Percentiles rank a stretch among this genome's conserved stretches.
Evolutionary conservation across 2,113 vertebrate species (phyloP).

Genomic region (Mobula birostris): DNA sequence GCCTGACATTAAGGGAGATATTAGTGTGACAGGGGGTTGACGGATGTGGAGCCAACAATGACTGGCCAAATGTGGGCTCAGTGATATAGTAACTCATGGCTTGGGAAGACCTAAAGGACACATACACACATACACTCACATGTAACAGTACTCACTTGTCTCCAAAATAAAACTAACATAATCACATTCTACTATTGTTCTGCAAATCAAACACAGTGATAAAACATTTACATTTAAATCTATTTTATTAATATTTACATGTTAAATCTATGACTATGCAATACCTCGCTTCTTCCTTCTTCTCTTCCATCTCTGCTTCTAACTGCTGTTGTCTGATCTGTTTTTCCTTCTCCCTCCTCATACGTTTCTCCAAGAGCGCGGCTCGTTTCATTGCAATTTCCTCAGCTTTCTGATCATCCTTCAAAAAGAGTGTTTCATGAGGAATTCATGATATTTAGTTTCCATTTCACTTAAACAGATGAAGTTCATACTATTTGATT

Average conservation of each 20-base stretch:
- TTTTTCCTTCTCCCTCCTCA: slow-evolving; percentile 82
- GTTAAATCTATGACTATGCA: not conserved
- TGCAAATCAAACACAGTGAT: not conserved
- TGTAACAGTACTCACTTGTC: too few relatives aligned
- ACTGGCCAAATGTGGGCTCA: too few relatives aligned
- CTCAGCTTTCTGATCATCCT: slow-evolving; percentile 89
- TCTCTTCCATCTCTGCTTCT: slow-evolving; percentile 82
- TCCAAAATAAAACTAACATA: too few relatives aligned
- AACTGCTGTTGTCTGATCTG: slow-evolving; percentile 82
- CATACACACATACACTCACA: too few relatives aligned
- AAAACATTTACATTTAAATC: not conserved
- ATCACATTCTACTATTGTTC: not conserved
- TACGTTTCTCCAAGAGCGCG: slow-evolving; percentile 85
- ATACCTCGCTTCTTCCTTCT: slow-evolving; percentile 90
- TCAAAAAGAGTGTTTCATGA: slow-evolving; percentile 28
- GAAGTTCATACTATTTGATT: not conserved
- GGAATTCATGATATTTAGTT: not conserved
- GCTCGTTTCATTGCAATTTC: slow-evolving; percentile 90
- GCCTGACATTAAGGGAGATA: too few relatives aligned
- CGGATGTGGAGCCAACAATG: too few relatives aligned
- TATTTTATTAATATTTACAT: not conserved
- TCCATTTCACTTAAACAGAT: not conserved
- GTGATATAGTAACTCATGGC: too few relatives aligned
- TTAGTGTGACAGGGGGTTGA: too few relatives aligned
- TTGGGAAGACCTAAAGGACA: too few relatives aligned